phyloP scores from a whole-genome alignment of 30 jellyfish, hydroid and myxozoan genomes.

The Turritopsis dohrnii region DNA sequence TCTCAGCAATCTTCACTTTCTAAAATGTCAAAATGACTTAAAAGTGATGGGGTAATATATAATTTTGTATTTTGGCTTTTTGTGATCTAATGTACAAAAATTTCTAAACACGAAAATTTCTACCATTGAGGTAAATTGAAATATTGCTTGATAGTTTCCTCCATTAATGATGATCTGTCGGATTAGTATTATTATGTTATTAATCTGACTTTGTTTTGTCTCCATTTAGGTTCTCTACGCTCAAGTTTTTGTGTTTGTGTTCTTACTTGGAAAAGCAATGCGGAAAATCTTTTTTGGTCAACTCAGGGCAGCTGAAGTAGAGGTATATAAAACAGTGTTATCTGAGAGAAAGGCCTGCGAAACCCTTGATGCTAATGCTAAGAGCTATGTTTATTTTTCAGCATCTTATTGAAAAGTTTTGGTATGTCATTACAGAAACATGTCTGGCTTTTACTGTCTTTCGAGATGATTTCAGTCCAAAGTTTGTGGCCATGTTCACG shows the following conservation, averaged over 20 bases:
- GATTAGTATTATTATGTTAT: background rate
- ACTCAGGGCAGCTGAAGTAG: slow-evolving; percentile 95
- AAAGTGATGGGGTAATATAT: too few species aligned
- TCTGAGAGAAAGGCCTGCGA: too few species aligned
- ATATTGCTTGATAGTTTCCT: background rate
- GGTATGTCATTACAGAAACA: slow-evolving; percentile 97
- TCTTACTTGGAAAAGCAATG: slow-evolving; percentile 80
- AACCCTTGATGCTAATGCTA: too few species aligned
- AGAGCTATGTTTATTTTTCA: too few species aligned
- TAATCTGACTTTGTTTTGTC: background rate
- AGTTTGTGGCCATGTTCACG: slow-evolving; percentile 82
- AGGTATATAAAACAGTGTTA: slow-evolving; percentile 65
- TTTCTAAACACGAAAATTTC: too few species aligned
- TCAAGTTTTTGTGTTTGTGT: slow-evolving; percentile 79
- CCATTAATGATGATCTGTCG: too few species aligned
- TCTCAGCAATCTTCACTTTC: too few species aligned
- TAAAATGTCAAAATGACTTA: too few species aligned
- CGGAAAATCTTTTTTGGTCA: slow-evolving; percentile 92
- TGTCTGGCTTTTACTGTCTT: slow-evolving; percentile 95
- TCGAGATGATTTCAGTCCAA: slow-evolving; percentile 93
- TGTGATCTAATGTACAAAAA: too few species aligned
- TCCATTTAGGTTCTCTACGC: slow-evolving; percentile 66
- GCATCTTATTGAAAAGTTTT: slow-evolving; percentile 90
- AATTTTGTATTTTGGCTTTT: too few species aligned
- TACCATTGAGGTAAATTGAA: too few species aligned